Conservation (phyloP, 1,140 invertebrate species). For the Laupala kohalensis region DNA sequence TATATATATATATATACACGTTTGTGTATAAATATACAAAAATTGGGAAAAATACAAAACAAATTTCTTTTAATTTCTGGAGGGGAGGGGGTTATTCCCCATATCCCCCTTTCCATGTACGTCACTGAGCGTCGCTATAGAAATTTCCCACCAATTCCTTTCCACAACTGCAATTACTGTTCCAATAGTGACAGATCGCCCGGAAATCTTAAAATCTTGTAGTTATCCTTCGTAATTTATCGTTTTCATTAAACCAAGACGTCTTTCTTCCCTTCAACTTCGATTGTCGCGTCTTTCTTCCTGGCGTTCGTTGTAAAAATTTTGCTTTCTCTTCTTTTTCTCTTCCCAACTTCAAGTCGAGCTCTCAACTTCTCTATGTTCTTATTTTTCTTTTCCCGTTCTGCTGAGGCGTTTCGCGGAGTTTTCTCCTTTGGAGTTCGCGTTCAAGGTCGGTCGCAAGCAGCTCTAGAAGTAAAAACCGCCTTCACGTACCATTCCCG, state of each 20-base stretch:
- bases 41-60: no score
- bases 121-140: no score
- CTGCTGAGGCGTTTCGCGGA: neutral
- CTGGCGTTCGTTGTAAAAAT: neutral
- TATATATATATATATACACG: no score
- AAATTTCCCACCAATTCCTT: no score
- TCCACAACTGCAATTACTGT: neutral
- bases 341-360: neutral
- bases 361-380: no score
- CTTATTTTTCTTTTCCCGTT: neutral
- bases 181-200: neutral
- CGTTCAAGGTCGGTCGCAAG: neutral
- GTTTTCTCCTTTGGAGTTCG: neutral
- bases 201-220: neutral
- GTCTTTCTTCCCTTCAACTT: neutral
- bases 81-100: no score
- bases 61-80: no score
- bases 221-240: neutral
- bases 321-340: neutral
- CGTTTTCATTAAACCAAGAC: neutral
- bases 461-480: neutral
- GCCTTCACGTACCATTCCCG: neutral
- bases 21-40: no score
- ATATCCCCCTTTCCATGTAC: no score
- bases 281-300: neutral